Evolutionary conservation across 2,888 invertebrate genomes (phyloP), one percentile per base, ranked within the genome.

Genomic region (Zhuqinia jingwanae): DNA sequence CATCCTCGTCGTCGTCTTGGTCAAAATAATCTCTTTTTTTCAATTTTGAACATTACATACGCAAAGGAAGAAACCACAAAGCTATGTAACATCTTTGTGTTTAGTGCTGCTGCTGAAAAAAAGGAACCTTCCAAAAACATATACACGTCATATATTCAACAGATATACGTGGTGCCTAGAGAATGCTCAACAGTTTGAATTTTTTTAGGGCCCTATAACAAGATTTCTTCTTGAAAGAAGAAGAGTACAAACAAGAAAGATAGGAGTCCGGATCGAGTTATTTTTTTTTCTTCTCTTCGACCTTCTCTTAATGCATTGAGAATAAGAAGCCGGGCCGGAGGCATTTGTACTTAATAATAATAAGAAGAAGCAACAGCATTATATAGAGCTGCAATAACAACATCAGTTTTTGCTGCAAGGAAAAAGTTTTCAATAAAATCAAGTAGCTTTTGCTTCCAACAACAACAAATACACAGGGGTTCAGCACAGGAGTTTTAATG

Each of bases 381-480:
- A 60, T 42, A 75, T 60, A n/a, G 30, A 47, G 11, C 53, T 25
- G 2, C 58, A 65, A 11, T 45, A 77, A 20, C 63, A 76, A 11
- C 78, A 78, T 50, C 73, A 63, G 76, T 65, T 68, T n/a, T 81
- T 86, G 80, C 81, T 80, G 68, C 2, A 58, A 81, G 86, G 81
- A 3, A 80, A 86, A 79, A 86, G 86, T 86, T 86, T 80, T 86
- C 86, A 86, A 86, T 86, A 86, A 81, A 86, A 86, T 86, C 76
- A 63, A 86, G 80, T 81, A 81, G 81, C 77, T 76, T 36, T 36
- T 36, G 22, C 73, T 73, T 79, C 68, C 77, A 77, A 68, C 70
- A 56, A 65, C 65, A 77, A 58, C 27, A 77, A 60, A 36, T 36
- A 36, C 8, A 36, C 65, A 65, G 68, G 63, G 47, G 68, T 53